Percentiles rank a stretch among this genome's conserved stretches.
phyloP scores from a whole-genome alignment of 1,140 invertebrate genomes.

The Hylyphantes graminicola region DNA sequence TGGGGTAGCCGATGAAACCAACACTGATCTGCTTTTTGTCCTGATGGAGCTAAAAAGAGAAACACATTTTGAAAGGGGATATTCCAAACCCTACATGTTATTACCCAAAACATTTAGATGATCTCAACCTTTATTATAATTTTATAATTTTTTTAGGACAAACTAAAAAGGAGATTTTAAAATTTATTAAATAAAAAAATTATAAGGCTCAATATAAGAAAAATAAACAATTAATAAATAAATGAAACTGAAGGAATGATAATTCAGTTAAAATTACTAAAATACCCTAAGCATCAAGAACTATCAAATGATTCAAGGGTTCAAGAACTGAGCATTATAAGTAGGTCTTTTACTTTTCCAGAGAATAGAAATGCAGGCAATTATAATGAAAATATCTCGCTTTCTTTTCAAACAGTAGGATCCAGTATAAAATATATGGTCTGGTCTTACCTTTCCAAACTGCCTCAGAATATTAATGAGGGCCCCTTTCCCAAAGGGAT shows the following conservation, averaged over 20 bases:
- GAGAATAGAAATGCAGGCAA: neutral
- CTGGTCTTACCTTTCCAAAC: conserved; percentile 81
- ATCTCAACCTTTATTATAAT: neutral
- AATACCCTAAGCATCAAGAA: neutral
- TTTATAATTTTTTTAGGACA: too few relatives aligned
- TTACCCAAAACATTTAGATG: neutral
- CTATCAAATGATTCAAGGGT: too few relatives aligned
- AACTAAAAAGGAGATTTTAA: neutral
- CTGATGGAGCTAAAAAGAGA: conserved; percentile 75
- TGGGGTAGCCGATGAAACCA: conserved; percentile 99
- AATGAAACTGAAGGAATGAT: neutral
- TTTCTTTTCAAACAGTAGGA: neutral
- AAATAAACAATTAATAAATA: neutral
- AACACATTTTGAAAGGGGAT: neutral
- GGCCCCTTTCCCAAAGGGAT: conserved; percentile 98
- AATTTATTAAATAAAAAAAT: too few relatives aligned
- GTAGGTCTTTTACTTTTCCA: too few relatives aligned
- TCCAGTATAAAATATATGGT: neutral
- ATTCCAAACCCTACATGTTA: neutral
- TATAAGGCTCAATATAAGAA: too few relatives aligned
- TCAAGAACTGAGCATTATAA: too few relatives aligned
- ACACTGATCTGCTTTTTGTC: conserved; percentile 99
- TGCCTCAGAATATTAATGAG: conserved; percentile 96
- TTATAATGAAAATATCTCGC: neutral
- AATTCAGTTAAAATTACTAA: neutral